A percentile compares a stretch with the other conserved stretches of the same genome.
Evolutionary conservation across 1,140 invertebrate species (phyloP).

Genomic region (Camponotus pennsylvanicus): DNA sequence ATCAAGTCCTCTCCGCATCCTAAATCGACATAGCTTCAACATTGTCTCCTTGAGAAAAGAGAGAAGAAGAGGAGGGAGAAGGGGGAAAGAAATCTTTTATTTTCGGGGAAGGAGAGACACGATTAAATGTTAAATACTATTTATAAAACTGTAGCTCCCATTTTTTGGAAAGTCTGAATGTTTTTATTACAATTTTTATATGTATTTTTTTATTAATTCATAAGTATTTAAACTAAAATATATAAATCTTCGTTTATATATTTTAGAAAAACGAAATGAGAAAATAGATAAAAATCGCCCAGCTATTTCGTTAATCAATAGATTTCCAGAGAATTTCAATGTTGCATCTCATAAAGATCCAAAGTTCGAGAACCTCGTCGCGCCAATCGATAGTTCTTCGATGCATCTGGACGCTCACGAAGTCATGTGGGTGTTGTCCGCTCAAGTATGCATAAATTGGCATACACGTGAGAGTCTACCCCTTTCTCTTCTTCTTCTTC

Average conservation of each 20-base stretch:
- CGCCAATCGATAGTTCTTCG: conserved; percentile 43
- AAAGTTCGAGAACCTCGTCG: conserved; percentile 31
- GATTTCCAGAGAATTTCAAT: background rate
- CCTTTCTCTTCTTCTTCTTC: conserved; percentile 38
- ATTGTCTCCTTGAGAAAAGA: background rate
- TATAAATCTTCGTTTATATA: background rate
- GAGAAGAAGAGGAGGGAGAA: too few species aligned
- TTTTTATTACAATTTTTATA: background rate
- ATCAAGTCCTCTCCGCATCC: conserved; percentile 12
- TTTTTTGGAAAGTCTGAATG: background rate
- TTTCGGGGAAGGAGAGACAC: too few species aligned
- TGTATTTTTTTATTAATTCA: background rate
- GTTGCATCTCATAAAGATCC: background rate
- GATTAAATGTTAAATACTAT: background rate
- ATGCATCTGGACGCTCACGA: conserved; percentile 32
- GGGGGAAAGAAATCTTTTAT: too few species aligned
- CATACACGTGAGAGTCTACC: conserved; percentile 69
- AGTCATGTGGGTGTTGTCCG: conserved; percentile 73
- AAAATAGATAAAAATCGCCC: background rate
- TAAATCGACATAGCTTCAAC: background rate
- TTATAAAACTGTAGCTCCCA: background rate
- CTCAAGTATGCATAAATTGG: conserved; percentile 78
- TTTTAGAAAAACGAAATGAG: background rate
- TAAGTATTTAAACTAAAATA: background rate
- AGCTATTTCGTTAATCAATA: background rate